These are phyloP conservation scores for Saguinus oedipus DNA, from an alignment of 2,797 vertebrate species.

Conservation along the genomic window DNA sequence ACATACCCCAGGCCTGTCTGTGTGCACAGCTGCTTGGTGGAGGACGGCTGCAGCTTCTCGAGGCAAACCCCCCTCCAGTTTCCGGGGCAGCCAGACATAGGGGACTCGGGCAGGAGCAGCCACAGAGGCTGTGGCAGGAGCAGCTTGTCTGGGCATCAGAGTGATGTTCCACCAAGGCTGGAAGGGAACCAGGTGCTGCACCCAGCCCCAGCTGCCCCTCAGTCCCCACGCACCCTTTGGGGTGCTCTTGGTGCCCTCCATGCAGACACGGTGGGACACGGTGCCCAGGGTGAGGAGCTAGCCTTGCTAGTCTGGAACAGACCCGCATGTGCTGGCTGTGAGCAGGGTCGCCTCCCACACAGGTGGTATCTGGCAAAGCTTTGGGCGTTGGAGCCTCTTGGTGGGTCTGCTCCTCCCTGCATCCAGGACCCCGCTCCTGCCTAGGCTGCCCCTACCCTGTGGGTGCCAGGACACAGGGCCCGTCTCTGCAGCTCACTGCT, in stretches of 20 bases:
- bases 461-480: too few species aligned
- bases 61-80: not conserved
- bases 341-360: rapidly evolving
- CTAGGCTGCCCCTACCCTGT: not conserved
- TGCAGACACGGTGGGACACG: rapidly evolving
- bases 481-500: rapidly evolving
- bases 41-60: not conserved
- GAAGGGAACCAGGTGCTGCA: not conserved
- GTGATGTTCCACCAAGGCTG: too few species aligned
- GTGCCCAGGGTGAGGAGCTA: not conserved
- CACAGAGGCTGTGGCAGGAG: not conserved
- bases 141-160: not conserved
- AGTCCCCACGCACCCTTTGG: not conserved
- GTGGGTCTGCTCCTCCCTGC: not conserved
- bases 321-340: rapidly evolving
- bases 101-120: not conserved
- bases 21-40: not conserved
- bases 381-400: not conserved
- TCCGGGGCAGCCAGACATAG: not conserved
- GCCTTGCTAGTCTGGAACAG: not conserved
- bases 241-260: not conserved
- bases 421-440: not conserved
- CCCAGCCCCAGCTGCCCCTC: not conserved
- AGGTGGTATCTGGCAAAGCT: not conserved
- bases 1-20: not conserved